Conservation (phyloP, 2,797 vertebrate genomes). For the Orestias chungarensis region DNA sequence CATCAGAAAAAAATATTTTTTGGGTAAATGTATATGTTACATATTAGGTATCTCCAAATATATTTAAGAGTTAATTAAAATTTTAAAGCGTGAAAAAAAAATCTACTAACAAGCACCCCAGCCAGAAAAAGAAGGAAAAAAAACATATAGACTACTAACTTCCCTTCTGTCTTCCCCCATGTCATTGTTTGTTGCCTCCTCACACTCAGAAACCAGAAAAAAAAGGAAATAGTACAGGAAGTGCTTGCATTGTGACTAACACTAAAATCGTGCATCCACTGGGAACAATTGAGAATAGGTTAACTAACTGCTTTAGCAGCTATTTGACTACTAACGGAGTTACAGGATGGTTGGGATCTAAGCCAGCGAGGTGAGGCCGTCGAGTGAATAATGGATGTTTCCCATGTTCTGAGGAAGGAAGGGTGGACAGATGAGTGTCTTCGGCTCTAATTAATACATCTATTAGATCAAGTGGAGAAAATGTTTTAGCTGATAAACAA, state of each 20-base stretch:
- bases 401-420: conserved; percentile 76
- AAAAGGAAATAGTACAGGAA: conserved; percentile 73
- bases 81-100: background rate
- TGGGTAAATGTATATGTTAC: background rate
- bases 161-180: conserved; percentile 37
- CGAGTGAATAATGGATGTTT: conserved; percentile 59
- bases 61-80: background rate
- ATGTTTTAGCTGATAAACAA: conserved; percentile 66
- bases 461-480: conserved; percentile 53
- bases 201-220: conserved; percentile 44
- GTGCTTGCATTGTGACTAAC: conserved; percentile 61
- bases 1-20: background rate
- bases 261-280: conserved; percentile 63
- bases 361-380: conserved; percentile 28
- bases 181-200: conserved; percentile 26
- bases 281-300: conserved; percentile 71
- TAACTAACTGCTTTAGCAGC: conserved; percentile 16
- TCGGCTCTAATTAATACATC: conserved; percentile 74
- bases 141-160: conserved; percentile 51
- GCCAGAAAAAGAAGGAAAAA: conserved; percentile 30
- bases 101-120: conserved; percentile 8
- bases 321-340: conserved; percentile 23
- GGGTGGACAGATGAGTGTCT: conserved; percentile 63
- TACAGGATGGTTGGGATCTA: conserved; percentile 9
- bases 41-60: no score